phyloP scores from a whole-genome alignment of 2,888 invertebrate genomes.

The Noctua janthina region DNA sequence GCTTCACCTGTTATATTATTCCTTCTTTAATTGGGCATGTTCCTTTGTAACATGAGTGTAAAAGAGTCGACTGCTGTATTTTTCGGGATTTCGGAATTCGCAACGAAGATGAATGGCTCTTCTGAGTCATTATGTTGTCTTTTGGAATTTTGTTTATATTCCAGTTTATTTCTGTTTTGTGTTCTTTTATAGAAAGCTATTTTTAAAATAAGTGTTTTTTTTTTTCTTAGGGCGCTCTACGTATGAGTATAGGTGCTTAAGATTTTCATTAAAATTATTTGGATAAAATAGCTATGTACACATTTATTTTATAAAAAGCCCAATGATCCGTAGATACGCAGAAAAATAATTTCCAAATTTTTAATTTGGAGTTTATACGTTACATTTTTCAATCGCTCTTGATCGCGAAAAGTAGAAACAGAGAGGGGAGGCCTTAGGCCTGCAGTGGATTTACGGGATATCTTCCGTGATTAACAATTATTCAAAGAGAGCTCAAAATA shows the following conservation, averaged over 20 bases:
- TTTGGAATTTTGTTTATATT: conserved; percentile 19
- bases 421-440: too few relatives aligned
- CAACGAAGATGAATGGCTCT: conserved; percentile 22
- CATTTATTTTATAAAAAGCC: neutral
- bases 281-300: neutral
- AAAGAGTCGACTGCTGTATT: conserved; percentile 23
- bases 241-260: neutral
- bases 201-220: neutral
- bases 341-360: neutral
- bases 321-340: neutral
- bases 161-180: neutral
- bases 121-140: conserved; percentile 21
- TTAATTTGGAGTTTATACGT: neutral
- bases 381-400: neutral
- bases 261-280: neutral
- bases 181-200: neutral
- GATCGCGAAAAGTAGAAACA: too few relatives aligned
- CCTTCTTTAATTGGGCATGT: conserved; percentile 35
- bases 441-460: too few relatives aligned
- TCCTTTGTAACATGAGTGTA: conserved; percentile 43
- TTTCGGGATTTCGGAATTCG: conserved; percentile 8
- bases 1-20: conserved; percentile 19
- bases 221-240: neutral
- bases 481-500: too few relatives aligned
- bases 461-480: too few relatives aligned